Conservation (phyloP, 2,113 vertebrate species). For the Microcebus ravelobensis region DNA sequence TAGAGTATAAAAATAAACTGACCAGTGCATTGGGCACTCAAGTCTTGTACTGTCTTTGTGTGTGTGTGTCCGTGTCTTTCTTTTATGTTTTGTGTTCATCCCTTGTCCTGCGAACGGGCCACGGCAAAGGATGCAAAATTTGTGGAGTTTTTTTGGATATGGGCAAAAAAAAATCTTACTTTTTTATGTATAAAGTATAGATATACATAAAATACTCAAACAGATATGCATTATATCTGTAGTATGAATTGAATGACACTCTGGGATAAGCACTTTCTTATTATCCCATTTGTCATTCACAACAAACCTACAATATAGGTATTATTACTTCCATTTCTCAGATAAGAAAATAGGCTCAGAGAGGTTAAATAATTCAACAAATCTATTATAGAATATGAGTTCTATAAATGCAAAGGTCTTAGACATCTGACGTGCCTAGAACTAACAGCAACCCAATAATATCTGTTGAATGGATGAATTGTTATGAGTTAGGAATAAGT, state of each 20-base stretch:
- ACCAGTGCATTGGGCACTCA: too few relatives aligned
- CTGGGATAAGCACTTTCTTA: not conserved
- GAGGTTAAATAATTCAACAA: not conserved
- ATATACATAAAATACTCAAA: not conserved
- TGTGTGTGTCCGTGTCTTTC: too few relatives aligned
- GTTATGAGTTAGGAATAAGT: not conserved
- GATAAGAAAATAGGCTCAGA: not conserved
- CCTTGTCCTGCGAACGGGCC: too few relatives aligned
- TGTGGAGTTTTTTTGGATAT: not conserved
- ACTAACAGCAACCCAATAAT: too few relatives aligned
- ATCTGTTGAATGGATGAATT: not conserved
- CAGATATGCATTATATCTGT: not conserved
- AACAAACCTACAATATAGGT: not conserved
- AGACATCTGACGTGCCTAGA: not conserved
- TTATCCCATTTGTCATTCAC: not conserved
- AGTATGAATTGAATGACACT: not conserved
- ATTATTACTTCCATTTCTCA: not conserved
- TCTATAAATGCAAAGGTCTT: not conserved
- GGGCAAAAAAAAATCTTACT: not conserved
- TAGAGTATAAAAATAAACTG: too few relatives aligned
- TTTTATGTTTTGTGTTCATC: too few relatives aligned
- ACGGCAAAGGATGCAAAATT: not conserved
- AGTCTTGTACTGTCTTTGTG: too few relatives aligned
- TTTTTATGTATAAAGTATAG: not conserved
- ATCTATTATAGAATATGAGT: not conserved